phyloP scores from a whole-genome alignment of 2,113 vertebrate species.

The Erinaceus europaeus region DNA sequence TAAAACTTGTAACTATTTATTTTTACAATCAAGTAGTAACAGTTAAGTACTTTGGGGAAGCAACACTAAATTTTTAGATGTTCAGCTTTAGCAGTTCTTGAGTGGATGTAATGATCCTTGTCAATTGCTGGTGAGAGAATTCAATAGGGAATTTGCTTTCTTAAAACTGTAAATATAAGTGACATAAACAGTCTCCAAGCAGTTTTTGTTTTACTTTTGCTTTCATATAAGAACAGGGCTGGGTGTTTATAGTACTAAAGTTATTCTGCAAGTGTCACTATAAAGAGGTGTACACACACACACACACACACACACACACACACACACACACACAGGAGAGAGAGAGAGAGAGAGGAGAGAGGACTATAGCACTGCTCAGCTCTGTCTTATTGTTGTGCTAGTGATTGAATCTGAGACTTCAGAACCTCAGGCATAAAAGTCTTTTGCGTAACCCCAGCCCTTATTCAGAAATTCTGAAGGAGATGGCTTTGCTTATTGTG shows the following conservation, averaged over 20 bases:
- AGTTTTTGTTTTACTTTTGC: neutral
- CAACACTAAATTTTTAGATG: neutral
- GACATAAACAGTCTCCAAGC: neutral
- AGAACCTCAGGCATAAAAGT: no score
- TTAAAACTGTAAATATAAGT: slow-evolving; percentile 3
- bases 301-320: no score
- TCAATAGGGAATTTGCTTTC: slow-evolving; percentile 1
- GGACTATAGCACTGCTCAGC: no score
- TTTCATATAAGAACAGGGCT: neutral
- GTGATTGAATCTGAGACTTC: no score
- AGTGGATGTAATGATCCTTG: neutral
- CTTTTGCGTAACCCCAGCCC: no score
- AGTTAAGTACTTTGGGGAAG: neutral
- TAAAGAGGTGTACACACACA: no score
- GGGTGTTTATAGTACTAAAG: neutral
- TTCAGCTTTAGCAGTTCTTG: neutral
- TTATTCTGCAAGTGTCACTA: neutral
- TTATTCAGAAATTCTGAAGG: no score
- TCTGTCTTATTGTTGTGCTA: no score
- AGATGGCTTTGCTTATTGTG: neutral
- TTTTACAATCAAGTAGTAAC: neutral
- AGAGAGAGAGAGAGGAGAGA: no score
- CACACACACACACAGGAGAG: no score
- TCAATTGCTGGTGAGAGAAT: neutral
- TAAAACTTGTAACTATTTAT: neutral